These are phyloP conservation scores for Phaenicophaeus curvirostris DNA, from an alignment of 2,797 vertebrate genomes.

Conservation along the genomic window DNA sequence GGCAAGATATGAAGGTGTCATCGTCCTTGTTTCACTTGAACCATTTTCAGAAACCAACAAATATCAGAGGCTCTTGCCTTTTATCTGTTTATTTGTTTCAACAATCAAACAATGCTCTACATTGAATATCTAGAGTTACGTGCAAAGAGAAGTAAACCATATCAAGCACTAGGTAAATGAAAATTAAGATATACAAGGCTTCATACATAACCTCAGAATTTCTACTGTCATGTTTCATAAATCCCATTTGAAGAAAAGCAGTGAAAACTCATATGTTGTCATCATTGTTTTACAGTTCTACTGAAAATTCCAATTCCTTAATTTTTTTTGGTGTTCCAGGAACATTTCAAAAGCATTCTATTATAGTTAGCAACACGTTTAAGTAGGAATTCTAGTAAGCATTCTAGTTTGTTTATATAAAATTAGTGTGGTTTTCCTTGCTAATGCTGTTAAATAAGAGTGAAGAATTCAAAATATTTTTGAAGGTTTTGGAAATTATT, in stretches of 20 bases:
- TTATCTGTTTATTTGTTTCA: not conserved
- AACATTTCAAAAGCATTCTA: not conserved
- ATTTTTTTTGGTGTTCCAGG: not conserved
- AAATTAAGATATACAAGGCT: not conserved
- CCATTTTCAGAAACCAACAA: not conserved
- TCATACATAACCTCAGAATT: not conserved
- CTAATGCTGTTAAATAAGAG: not conserved
- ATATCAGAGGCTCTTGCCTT: not conserved
- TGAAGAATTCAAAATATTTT: not conserved
- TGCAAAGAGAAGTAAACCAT: not conserved
- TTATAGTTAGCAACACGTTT: not conserved
- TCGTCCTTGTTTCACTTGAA: not conserved
- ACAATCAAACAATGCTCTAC: not conserved
- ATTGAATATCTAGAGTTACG: not conserved
- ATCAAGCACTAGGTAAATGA: not conserved
- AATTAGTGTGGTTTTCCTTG: not conserved
- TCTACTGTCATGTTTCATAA: not conserved
- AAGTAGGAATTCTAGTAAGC: not conserved
- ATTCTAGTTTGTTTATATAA: not conserved
- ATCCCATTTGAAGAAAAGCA: constrained; percentile 1
- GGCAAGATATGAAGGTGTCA: not conserved
- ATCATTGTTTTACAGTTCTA: not conserved
- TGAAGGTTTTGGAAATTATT: not conserved
- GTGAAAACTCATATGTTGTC: not conserved
- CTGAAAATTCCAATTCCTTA: not conserved